phyloP scores from a whole-genome alignment of 2,113 vertebrate species.

The Tricholaema leucomelas region DNA sequence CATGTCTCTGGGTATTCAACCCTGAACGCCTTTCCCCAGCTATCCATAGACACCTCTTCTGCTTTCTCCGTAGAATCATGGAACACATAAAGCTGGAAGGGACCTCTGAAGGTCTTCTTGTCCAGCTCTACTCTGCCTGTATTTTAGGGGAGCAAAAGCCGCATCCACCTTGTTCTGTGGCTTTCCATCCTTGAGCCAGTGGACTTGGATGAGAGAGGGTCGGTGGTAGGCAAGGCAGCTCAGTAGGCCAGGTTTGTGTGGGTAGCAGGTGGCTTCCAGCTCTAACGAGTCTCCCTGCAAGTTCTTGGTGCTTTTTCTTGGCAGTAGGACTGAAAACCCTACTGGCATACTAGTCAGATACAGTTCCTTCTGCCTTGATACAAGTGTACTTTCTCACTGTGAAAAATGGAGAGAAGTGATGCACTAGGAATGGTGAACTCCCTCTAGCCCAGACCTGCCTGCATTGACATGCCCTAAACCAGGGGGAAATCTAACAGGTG shows the following conservation, averaged over 20 bases:
- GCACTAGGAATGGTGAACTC: not conserved
- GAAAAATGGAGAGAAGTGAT: not conserved
- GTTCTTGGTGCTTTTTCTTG: not conserved
- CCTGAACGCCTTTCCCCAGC: rapidly evolving
- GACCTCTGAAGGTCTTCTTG: too few species aligned
- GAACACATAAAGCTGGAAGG: too few species aligned
- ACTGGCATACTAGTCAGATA: not conserved
- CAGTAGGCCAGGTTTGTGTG: not conserved
- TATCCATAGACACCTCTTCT: not conserved
- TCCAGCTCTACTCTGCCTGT: not conserved
- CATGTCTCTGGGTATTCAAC: rapidly evolving
- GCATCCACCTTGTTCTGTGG: not conserved
- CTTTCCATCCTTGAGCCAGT: rapidly evolving
- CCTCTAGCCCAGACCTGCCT: not conserved
- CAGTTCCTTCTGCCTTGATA: not conserved
- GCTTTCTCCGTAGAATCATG: not conserved
- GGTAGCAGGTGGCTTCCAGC: rapidly evolving
- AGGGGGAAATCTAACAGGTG: not conserved
- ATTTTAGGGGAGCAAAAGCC: not conserved
- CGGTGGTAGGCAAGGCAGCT: not conserved
- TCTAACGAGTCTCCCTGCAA: not conserved
- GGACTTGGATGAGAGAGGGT: not conserved
- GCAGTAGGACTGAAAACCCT: not conserved
- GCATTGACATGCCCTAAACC: not conserved
- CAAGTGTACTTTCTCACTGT: not conserved